Evolutionary conservation across 2,888 invertebrate genomes (phyloP), one percentile per base, ranked within the genome.

Genomic region (Acrocera orbiculus): DNA sequence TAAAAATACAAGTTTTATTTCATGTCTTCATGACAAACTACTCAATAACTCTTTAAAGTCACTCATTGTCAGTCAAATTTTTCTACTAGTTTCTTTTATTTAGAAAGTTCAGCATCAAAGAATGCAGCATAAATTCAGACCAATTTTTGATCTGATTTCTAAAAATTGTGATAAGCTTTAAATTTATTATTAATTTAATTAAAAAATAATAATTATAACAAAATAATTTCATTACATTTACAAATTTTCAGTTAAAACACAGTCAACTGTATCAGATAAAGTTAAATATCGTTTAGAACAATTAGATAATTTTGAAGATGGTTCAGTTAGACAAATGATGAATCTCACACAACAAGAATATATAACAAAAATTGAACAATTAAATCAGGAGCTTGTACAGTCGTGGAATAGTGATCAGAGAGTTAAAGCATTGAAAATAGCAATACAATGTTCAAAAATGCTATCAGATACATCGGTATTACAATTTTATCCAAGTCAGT

Each of bases 401-500:
- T 90, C 93, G 6, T 98, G 96, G 96, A 74, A 83, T 47, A 73
- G 79, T 16, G 93, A 96, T 61, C 92, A 93, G 58, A 69, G 93
- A 46, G 90, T 92, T 0, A 89, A 89, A 63, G 83, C 95, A 5
- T 69, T 95, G 24, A 95, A 95, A 68, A 93, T 96, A 51, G 87
- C 81, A 2, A 95, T 96, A 46, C 93, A 95, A 67, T 92, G 93
- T 61, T 85, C 93, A 23, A 93, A 95, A 62, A 65, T 95, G 47
- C 63, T 98, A 34, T 76, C 83, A 3, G 90, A 93, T 54, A 78
- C 83, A 4, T 76, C 76, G 36, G 90, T 86, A 1, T 73, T 92
- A 53, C 81, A 82, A 48, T 98, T 96, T 62, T 98, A 96, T 64
- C 96, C 96, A 0, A 92, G 92, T 61, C 95, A 96, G 64, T 98